Conservation (phyloP, 2,888 invertebrate genomes). For the Sceliomorpha sp. region DNA sequence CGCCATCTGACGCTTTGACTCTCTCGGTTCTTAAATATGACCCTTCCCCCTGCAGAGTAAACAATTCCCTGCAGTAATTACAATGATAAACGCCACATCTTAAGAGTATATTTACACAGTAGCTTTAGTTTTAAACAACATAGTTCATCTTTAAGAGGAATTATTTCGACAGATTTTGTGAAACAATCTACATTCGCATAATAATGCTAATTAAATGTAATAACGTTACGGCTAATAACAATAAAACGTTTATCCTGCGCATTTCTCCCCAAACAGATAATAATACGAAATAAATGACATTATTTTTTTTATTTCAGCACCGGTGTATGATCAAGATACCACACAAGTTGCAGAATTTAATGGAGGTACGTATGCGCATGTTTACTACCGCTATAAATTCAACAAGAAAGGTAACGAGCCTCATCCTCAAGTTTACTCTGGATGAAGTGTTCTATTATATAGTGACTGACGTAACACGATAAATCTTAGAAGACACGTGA, state of each 20-base stretch:
- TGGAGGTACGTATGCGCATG: constrained; percentile 62
- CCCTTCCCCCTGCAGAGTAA: constrained; percentile 62
- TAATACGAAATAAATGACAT: constrained; percentile 19
- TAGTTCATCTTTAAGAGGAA: constrained; percentile 30
- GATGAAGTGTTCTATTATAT: constrained; percentile 17
- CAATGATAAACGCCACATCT: constrained; percentile 66
- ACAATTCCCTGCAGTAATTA: constrained; percentile 69
- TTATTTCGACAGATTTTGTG: constrained; percentile 20
- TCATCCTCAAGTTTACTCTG: constrained; percentile 16
- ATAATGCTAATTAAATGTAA: constrained; percentile 25
- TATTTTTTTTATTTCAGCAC: constrained; percentile 72
- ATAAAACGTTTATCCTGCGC: constrained; percentile 13
- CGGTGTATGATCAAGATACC: constrained; percentile 77
- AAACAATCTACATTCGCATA: constrained; percentile 12
- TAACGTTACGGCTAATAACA: constrained; percentile 28
- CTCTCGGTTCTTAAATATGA: constrained; percentile 59
- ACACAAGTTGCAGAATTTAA: constrained; percentile 78
- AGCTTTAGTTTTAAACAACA: constrained; percentile 31
- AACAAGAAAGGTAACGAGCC: constrained; percentile 15
- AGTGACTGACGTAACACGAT: constrained; percentile 8
- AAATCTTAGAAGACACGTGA: constrained; percentile 2
- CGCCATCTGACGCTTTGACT: constrained; percentile 70
- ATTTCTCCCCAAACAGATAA: constrained; percentile 19
- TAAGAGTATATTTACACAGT: constrained; percentile 29
- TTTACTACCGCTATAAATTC: constrained; percentile 38